phyloP scores from a whole-genome alignment of 1,140 invertebrate species.

The Cepaea nemoralis region DNA sequence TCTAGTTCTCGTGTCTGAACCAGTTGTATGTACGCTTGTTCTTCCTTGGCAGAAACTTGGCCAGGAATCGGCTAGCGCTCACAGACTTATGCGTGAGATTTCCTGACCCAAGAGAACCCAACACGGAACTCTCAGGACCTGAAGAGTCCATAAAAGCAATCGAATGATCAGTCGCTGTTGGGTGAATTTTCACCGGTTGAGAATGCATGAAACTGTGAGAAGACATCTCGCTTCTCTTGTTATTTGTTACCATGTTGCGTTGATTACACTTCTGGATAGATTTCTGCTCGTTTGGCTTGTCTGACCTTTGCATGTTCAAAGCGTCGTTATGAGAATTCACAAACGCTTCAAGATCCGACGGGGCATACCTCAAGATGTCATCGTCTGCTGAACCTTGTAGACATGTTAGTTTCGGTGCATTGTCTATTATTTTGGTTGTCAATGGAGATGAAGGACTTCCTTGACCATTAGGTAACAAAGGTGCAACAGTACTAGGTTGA shows the following conservation, averaged over 20 bases:
- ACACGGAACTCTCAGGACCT: not conserved
- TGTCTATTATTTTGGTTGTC: not conserved
- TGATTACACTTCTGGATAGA: not conserved
- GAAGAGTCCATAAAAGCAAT: slow-evolving; percentile 8
- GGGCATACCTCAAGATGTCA: not conserved
- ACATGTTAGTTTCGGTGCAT: not conserved
- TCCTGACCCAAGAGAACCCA: not conserved
- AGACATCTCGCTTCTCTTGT: not conserved
- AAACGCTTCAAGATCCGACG: slow-evolving; percentile 25
- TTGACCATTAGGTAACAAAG: not conserved
- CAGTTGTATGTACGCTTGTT: slow-evolving; percentile 20
- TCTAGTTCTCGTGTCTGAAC: not conserved
- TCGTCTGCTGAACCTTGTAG: not conserved
- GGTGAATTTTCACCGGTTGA: slow-evolving; percentile 19
- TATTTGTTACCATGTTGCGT: not conserved
- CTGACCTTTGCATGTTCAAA: slow-evolving; percentile 8
- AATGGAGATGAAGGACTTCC: not conserved
- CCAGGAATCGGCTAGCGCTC: slow-evolving; percentile 10
- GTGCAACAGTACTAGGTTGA: not conserved
- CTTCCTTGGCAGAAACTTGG: slow-evolving; percentile 20
- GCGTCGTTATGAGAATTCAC: slow-evolving; percentile 31
- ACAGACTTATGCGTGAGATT: not conserved
- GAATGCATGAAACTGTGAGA: not conserved
- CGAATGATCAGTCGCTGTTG: not conserved
- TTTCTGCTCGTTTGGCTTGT: not conserved